Base-by-base conservation (phyloP, 2,113 vertebrate genomes). In the Vidua chalybeata region DNA sequence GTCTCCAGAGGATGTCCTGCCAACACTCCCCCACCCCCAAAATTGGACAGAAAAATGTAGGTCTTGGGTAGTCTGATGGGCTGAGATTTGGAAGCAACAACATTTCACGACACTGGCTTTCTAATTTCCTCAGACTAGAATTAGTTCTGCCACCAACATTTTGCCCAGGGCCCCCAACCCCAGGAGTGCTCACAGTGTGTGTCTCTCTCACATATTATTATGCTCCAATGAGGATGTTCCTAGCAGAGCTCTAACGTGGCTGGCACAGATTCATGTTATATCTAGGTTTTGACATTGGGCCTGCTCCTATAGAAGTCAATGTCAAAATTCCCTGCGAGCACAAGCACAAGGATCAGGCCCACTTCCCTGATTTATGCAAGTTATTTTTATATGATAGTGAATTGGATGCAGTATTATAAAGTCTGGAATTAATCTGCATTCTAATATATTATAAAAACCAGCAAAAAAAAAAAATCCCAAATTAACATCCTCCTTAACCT, bases 401-500 rank as follows among this genome's bases (percentile, higher is more conserved):
- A 89, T 69, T 97, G 87, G 92, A 96, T 95, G 92, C 58, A 75
- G 74, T 89, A 94, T 95, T 96, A 96, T 96, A 90, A 95, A 97
- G 67, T 69, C 93, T 96, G 91, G 83, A 96, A 96, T 97, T 97
- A 94, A 97, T 97, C 84, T 97, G 82, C 84, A 96, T 95, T 97
- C 93, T 85, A 96, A 96, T 83, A 95, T 51, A 96, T 90, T 89
- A 87, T 76, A 83, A 92, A 95, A 96, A 79, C 10, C 94, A 89
- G 80, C 45, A 79, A 94, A 92, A 91, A 87, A 85, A 80, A 77
- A 79, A 78, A 80, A 63, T 62, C 89, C 73, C 55, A 94, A 98
- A 96, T 97, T 97, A 97, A 85, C 74, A 93, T 91, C 91, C 83
- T 77, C 72, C 96, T 97, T 98, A 97, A 97, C 96, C 83, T 97